Evolutionary conservation across 2,113 vertebrate genomes (phyloP).

Genomic region (Syngnathus scovelli): DNA sequence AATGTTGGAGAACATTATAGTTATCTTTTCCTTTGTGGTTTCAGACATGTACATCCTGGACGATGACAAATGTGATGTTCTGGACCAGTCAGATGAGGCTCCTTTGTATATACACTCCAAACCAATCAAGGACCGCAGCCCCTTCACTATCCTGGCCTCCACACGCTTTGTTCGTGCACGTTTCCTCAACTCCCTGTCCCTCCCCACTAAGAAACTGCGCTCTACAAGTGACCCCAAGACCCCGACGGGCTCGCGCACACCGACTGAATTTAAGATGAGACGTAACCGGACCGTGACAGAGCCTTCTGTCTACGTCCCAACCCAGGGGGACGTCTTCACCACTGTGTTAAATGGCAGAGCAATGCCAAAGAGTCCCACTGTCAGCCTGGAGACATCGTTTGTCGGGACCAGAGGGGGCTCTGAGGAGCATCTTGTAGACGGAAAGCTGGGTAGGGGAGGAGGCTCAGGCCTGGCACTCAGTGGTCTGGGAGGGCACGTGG

Average conservation of each 20-base stretch:
- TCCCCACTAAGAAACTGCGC: slow-evolving; percentile 93
- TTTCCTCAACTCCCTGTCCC: slow-evolving; percentile 86
- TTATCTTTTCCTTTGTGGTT: slow-evolving; percentile 3
- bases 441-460: slow-evolving; percentile 67
- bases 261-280: slow-evolving; percentile 79
- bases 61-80: slow-evolving; percentile 83
- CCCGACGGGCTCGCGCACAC: slow-evolving; percentile 63
- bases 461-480: slow-evolving; percentile 67
- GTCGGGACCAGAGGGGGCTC: slow-evolving; percentile 79
- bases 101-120: slow-evolving; percentile 81
- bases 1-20: not conserved
- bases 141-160: slow-evolving; percentile 88
- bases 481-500: slow-evolving; percentile 36
- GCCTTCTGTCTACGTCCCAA: slow-evolving; percentile 77
- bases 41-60: slow-evolving; percentile 94
- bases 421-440: slow-evolving; percentile 74
- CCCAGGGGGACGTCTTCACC: slow-evolving; percentile 81
- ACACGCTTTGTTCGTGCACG: slow-evolving; percentile 88
- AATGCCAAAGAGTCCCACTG: slow-evolving; percentile 83
- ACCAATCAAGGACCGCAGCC: slow-evolving; percentile 87
- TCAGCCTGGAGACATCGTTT: slow-evolving; percentile 89
- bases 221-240: slow-evolving; percentile 90
- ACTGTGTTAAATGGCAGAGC: slow-evolving; percentile 72
- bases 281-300: slow-evolving; percentile 89
- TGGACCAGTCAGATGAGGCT: slow-evolving; percentile 84